Percentiles rank a stretch among this genome's conserved stretches.
Evolutionary conservation across 2,888 invertebrate genomes (phyloP).

Genomic region (Noctua fimbriata): DNA sequence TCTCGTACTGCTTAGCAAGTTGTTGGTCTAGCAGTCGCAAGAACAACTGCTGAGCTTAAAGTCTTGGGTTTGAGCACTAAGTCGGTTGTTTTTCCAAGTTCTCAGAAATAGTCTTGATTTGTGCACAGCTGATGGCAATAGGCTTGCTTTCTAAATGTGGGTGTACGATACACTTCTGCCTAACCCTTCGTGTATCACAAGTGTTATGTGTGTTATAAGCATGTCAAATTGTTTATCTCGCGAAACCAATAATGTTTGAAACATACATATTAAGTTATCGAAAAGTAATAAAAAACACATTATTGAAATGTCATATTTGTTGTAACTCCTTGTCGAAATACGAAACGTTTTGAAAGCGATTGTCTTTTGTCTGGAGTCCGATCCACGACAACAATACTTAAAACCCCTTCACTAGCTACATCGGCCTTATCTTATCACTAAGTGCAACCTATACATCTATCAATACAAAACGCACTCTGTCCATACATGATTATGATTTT

Average conservation of each 20-base stretch:
- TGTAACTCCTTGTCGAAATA: not conserved
- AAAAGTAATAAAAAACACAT: not conserved
- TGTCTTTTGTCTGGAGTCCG: not conserved
- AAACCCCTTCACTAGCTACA: not conserved
- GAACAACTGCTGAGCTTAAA: not conserved
- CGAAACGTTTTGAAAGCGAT: not conserved
- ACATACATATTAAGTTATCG: not conserved
- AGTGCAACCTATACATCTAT: constrained; percentile 21
- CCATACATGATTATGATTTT: constrained; percentile 45
- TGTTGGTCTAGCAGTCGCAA: not conserved
- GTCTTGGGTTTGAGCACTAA: not conserved
- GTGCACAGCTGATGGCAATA: not conserved
- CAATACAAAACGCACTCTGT: constrained; percentile 22
- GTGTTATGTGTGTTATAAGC: not conserved
- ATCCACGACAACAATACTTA: not conserved
- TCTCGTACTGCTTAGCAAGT: not conserved
- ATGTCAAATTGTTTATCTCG: not conserved
- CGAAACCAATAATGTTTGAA: not conserved
- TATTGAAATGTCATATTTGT: not conserved
- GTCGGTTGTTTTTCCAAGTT: not conserved
- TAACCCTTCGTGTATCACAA: not conserved
- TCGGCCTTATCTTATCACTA: constrained; percentile 31
- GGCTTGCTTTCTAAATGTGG: not conserved
- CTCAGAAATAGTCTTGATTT: not conserved
- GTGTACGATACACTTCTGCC: not conserved